Base-by-base conservation (phyloP, 2,888 invertebrate species). In the Spialia ferax region DNA sequence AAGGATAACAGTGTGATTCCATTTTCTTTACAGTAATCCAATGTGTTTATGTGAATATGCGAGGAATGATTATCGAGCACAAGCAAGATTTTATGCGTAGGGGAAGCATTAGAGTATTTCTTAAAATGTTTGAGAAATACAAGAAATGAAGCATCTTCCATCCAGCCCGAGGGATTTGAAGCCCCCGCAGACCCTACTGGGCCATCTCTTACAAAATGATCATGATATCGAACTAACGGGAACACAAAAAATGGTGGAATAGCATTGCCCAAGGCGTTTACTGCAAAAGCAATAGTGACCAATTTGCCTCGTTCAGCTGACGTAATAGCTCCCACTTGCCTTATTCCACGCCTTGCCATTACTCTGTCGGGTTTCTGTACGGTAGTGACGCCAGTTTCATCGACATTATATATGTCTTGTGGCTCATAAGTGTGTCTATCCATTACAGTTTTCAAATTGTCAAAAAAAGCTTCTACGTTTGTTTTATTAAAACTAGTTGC, bases 361-460 rank as follows among this genome's bases (percentile, higher is more conserved):
- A 54, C 11, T 54, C 8, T 54, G 6, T 59, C 23, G 6, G 59
- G 38, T 13, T 22, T 59, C 50, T 50, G 29, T 3, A 54, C 54
- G 5, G 54, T 54, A 15, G 29, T 54, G 4, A 54, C 10, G 8
- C 54, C 54, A n/a, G 54, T 54, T 13, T 54, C 54, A 54, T 54
- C 54, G 20, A 29, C 15, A n/a, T 54, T 54, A 5, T 29, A 54
- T 29, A 54, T 54, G 11, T 52, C 22, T 3, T 52, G 52, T 13
- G 52, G 52, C 29, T 54, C n/a, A 29, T 8, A 54, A 15, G 13
- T 15, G 4, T 54, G 15, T 5, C 26, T 13, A 7, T 52, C 52
- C 52, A 52, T 11, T 1, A 52, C 52, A 22, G 5, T 23, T 5
- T 6, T 1, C 13, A 52, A 23, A 52, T 52, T 50, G 11, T 54